Conservation (phyloP, 1,140 invertebrate species). For the Lepidurus apus region DNA sequence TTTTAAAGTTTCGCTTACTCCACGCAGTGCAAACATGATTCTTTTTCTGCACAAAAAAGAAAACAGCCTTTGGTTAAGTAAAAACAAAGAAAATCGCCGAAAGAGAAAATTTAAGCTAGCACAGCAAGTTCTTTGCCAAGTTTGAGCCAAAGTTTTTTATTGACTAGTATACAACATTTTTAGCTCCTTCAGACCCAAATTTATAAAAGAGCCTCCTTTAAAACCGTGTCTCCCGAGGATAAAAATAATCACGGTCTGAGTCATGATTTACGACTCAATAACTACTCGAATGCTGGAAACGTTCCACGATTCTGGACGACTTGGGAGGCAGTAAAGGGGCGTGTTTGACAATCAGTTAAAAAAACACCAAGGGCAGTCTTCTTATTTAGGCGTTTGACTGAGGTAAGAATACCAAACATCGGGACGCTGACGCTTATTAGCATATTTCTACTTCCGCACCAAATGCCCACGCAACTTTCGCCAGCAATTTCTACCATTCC, state of each 20-base stretch:
- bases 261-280: constrained; percentile 16
- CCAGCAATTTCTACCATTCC: no score
- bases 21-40: no score
- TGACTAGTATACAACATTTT: neutral
- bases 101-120: neutral
- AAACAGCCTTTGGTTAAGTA: neutral
- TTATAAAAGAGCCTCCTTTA: constrained; percentile 10
- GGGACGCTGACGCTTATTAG: no score
- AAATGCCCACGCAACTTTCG: no score
- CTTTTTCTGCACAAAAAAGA: no score
- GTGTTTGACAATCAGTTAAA: constrained; percentile 11
- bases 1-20: no score
- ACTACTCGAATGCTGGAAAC: constrained; percentile 18
- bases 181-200: constrained; percentile 12
- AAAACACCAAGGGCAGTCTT: neutral
- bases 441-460: no score
- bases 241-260: constrained; percentile 16
- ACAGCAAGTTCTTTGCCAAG: constrained; percentile 21
- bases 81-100: neutral
- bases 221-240: constrained; percentile 17
- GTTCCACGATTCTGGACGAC: constrained; percentile 4
- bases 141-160: constrained; percentile 1
- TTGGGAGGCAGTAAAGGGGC: neutral
- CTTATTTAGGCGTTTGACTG: no score
- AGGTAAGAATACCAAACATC: no score